Base-by-base conservation (phyloP, 1,140 invertebrate species). In the Vollenhovia emeryi region DNA sequence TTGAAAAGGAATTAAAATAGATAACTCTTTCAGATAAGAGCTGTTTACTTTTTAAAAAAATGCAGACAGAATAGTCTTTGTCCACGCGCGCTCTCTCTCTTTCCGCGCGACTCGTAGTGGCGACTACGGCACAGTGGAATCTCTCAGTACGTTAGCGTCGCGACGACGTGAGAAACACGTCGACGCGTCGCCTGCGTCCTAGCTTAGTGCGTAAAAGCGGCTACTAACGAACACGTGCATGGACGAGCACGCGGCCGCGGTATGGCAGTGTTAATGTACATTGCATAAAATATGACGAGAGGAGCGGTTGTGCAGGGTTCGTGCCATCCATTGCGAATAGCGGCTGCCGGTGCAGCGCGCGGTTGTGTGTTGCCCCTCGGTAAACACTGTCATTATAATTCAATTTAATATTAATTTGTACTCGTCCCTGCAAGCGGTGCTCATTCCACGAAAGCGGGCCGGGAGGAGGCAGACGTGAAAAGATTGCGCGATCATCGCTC, bases 361-460 rank as follows among this genome's bases (percentile, higher is more conserved):
- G 64, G 60, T 57, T 21, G 48, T 69, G 68, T 43, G 62, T 50
- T 84, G 71, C 66, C 76, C 84, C 75, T 91, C 68, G 75, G 86
- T 89, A 91, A 92, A 91, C 87, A 91, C 91, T 91, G 90, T 91
- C 89, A 92, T 91, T 92, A 92, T 91, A 91, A 92, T 92, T 92
- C 90, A 92, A 92, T 91, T 91, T 91, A 89, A 91, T 92, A 92
- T 90, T 91, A 92, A 92, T 92, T 90, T 89, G 87, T 91, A 87
- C 80, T 85, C 85, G 87, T 87, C 83, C 85, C 86, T 84, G 52
- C 59, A 89, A 87, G 89, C 73, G 69, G 75, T 86, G 85, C 86
- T 92, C 89, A 89, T 86, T 86, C 78, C 21, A 13, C 64, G 50
- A 80, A 71, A 82, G 62, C 55, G 57, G 30, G 13, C 40, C 55